Evolutionary conservation across 2,797 vertebrate genomes (phyloP).

Genomic region (Phoeniculus purpureus): DNA sequence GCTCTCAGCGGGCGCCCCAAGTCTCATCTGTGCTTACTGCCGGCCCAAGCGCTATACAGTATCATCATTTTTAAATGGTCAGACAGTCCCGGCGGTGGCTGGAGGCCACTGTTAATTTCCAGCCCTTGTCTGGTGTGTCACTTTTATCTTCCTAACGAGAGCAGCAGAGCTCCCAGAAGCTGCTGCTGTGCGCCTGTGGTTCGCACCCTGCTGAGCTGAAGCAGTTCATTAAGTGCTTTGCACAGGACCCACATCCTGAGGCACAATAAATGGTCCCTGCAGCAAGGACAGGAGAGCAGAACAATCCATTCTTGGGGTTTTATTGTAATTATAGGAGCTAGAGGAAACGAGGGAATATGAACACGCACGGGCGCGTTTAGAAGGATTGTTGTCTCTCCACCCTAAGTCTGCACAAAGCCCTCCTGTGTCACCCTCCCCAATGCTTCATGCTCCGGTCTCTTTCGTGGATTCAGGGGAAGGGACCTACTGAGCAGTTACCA

Average conservation of each 20-base stretch:
- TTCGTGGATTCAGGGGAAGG: background rate
- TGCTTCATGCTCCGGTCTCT: background rate
- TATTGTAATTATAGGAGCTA: background rate
- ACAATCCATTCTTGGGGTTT: background rate
- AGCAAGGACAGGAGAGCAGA: conserved; percentile 18
- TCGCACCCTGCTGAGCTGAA: conserved; percentile 4
- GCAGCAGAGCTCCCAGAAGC: conserved; percentile 18
- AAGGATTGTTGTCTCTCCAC: background rate
- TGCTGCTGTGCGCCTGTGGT: conserved; percentile 4
- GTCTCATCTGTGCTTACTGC: conserved; percentile 22
- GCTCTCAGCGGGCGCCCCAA: conserved; percentile 11
- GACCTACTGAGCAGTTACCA: background rate
- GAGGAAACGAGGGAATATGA: background rate
- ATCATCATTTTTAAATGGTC: conserved; percentile 35
- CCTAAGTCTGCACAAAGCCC: background rate
- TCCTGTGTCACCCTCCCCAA: background rate
- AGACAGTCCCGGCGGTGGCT: conserved; percentile 29
- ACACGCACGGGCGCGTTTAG: background rate
- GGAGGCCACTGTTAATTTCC: conserved; percentile 48
- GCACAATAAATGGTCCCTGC: conserved; percentile 30
- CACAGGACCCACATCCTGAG: conserved; percentile 26
- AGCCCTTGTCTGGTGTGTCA: conserved; percentile 10
- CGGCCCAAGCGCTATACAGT: background rate
- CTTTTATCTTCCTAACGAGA: conserved; percentile 58
- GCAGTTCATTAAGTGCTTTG: conserved; percentile 49